Evolutionary conservation across 2,888 invertebrate species (phyloP).

Genomic region (Philaethria dido): DNA sequence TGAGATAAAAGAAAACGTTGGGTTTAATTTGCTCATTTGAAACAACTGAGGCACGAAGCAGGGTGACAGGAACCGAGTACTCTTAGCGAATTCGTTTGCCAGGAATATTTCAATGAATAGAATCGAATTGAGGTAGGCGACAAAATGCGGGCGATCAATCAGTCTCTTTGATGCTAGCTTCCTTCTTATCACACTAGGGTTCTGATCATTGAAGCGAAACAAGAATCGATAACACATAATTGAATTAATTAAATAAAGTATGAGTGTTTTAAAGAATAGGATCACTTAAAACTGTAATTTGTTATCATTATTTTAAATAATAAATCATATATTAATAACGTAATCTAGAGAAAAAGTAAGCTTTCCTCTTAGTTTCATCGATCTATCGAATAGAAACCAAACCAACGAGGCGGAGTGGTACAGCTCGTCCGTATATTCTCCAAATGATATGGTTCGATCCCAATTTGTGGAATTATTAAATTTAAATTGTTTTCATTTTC

Average conservation of each 20-base stretch:
- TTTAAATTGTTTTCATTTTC: no score
- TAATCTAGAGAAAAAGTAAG: no score
- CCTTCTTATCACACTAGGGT: conserved; percentile 36
- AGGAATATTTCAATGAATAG: conserved; percentile 44
- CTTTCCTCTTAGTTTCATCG: no score
- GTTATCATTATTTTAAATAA: no score
- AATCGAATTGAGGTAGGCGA: conserved; percentile 39
- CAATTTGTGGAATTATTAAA: no score
- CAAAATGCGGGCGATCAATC: conserved; percentile 45
- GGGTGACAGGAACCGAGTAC: conserved; percentile 18
- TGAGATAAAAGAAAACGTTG: conserved; percentile 18
- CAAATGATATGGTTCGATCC: no score
- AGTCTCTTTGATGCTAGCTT: conserved; percentile 37
- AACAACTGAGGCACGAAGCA: conserved; percentile 19
- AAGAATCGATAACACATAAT: conserved; percentile 6
- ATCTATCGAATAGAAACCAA: no score
- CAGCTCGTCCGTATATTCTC: no score
- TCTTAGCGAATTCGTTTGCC: conserved; percentile 30
- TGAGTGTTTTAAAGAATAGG: no score
- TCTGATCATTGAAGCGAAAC: conserved; percentile 21
- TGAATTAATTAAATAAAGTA: conserved; percentile 7
- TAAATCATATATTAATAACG: no score
- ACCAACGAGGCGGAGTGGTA: no score
- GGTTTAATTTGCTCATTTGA: conserved; percentile 26
- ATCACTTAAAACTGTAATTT: no score